phyloP scores from a whole-genome alignment of 2,113 vertebrate species.

The Malurus melanocephalus region DNA sequence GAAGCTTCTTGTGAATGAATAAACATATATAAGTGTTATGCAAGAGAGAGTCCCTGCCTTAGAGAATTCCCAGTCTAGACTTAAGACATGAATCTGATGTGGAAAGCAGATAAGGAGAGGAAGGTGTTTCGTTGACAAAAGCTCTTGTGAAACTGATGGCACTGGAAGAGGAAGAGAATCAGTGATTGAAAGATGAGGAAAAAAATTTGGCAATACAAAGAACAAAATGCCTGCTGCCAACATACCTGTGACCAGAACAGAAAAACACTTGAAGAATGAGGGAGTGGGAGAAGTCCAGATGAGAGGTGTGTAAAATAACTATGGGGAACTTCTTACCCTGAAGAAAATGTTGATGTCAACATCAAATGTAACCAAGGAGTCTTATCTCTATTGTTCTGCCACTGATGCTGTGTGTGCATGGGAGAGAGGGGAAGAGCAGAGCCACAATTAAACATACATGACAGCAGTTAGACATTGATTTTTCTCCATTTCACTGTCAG shows the following conservation, averaged over 20 bases:
- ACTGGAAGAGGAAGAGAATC: not conserved
- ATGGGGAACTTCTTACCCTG: not conserved
- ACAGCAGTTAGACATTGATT: not conserved
- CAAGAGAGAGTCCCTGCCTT: not conserved
- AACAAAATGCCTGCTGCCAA: not conserved
- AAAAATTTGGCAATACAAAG: not conserved
- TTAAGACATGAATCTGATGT: not conserved
- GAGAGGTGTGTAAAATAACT: not conserved
- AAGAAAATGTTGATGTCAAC: not conserved
- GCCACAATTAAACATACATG: not conserved
- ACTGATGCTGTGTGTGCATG: not conserved
- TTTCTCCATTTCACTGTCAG: not conserved
- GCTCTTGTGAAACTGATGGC: not conserved
- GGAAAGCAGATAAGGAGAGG: not conserved
- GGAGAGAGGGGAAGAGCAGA: not conserved
- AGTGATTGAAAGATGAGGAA: not conserved
- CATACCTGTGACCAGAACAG: not conserved
- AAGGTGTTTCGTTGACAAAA: not conserved
- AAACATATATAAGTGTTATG: not conserved
- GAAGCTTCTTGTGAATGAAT: not conserved
- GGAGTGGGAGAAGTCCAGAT: not conserved
- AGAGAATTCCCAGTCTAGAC: constrained; percentile 18
- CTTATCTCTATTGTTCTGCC: not conserved
- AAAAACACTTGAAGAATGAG: not conserved
- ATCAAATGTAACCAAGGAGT: not conserved